phyloP scores from a whole-genome alignment of 1,140 invertebrate genomes.

The Drosophila pandora region DNA sequence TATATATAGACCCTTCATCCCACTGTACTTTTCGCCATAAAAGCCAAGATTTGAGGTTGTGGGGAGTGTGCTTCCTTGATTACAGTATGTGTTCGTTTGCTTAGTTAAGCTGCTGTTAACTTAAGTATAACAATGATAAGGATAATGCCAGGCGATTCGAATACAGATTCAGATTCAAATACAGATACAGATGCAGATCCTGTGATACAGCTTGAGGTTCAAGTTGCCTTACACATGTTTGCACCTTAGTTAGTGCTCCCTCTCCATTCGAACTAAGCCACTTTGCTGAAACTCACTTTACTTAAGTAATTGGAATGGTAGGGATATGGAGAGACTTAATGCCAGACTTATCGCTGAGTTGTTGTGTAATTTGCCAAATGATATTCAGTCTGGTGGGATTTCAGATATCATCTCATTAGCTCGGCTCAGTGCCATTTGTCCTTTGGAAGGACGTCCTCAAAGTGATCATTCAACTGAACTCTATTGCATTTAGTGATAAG shows the following conservation, averaged over 20 bases:
- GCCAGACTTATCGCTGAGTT: slow-evolving; percentile 1
- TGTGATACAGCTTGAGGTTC: neutral
- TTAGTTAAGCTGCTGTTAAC: slow-evolving; percentile 79
- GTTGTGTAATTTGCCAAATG: slow-evolving; percentile 18
- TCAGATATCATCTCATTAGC: slow-evolving; percentile 35
- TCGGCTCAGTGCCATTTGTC: neutral
- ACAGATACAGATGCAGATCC: neutral
- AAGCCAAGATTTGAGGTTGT: slow-evolving; percentile 22
- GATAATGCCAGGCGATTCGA: slow-evolving; percentile 67
- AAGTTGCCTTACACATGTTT: slow-evolving; percentile 44
- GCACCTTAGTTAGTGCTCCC: slow-evolving; percentile 73
- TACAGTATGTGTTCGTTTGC: slow-evolving; percentile 44
- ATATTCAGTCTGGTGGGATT: slow-evolving; percentile 1
- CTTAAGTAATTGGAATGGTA: slow-evolving; percentile 74
- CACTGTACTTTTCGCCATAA: slow-evolving; percentile 48
- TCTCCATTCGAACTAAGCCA: slow-evolving; percentile 30
- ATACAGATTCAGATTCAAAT: neutral
- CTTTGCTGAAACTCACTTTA: slow-evolving; percentile 62
- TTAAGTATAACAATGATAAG: slow-evolving; percentile 81
- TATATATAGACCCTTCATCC: neutral
- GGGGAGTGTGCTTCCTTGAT: slow-evolving; percentile 55
- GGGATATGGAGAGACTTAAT: slow-evolving; percentile 16
- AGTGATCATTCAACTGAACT: slow-evolving; percentile 37
- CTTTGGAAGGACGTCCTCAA: neutral
- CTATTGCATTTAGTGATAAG: neutral